Percentiles rank a stretch among this genome's conserved stretches.
These are phyloP conservation scores for Lipophrys pholis DNA, from an alignment of 2,113 vertebrate species.

Conservation along the genomic window DNA sequence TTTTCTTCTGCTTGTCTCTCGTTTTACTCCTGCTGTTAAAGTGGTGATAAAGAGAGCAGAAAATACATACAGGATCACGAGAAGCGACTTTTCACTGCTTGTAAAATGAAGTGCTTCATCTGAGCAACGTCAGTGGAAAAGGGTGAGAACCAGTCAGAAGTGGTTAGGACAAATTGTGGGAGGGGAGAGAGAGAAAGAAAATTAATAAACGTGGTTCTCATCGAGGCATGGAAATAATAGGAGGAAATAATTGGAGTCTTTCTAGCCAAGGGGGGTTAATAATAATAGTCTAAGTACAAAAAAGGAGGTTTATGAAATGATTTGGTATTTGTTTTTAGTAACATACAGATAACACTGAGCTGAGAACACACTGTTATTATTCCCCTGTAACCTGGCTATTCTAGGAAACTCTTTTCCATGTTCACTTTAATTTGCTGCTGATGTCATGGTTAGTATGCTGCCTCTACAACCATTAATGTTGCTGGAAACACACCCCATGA, in stretches of 20 bases:
- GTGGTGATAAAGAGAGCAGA: constrained; percentile 77
- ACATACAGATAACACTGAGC: constrained; percentile 51
- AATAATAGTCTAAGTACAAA: constrained; percentile 63
- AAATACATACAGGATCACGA: constrained; percentile 76
- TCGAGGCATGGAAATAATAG: constrained; percentile 70
- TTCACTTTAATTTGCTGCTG: constrained; percentile 63
- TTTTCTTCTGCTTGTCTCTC: constrained; percentile 71
- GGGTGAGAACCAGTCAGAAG: constrained; percentile 47
- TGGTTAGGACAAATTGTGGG: constrained; percentile 51
- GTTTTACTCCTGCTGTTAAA: constrained; percentile 78
- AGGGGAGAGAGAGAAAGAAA: not conserved
- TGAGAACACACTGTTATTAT: constrained; percentile 56
- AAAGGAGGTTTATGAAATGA: constrained; percentile 57
- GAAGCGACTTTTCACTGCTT: constrained; percentile 64
- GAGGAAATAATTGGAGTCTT: constrained; percentile 63
- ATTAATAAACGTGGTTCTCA: constrained; percentile 55
- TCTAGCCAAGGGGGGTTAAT: constrained; percentile 45
- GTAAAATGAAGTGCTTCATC: constrained; percentile 65
- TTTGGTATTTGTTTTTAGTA: constrained; percentile 61
- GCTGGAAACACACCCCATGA: constrained; percentile 56
- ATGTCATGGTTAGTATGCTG: constrained; percentile 61
- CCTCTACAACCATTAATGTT: constrained; percentile 49
- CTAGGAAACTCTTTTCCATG: constrained; percentile 43
- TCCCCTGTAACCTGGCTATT: constrained; percentile 59
- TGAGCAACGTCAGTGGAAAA: constrained; percentile 52